Conservation (phyloP, 2,888 invertebrate genomes). For the Standfussiana lucernea region DNA sequence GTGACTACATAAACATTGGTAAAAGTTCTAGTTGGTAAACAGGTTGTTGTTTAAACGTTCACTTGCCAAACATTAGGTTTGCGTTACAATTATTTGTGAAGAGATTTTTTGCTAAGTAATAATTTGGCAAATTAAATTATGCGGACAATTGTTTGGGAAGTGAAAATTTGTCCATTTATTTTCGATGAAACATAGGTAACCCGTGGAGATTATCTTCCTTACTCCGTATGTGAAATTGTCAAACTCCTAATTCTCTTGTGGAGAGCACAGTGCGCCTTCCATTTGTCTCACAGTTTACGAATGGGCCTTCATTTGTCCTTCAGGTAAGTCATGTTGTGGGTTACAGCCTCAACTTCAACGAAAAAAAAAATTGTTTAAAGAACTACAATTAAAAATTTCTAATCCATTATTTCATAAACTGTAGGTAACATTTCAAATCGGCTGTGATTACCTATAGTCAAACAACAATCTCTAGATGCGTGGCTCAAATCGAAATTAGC, state of each 20-base stretch:
- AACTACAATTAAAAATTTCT: not conserved
- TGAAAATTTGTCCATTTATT: no score
- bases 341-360: not conserved
- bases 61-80: no score
- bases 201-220: no score
- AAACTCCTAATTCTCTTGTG: constrained; percentile 27
- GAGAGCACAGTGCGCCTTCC: constrained; percentile 21
- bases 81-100: no score
- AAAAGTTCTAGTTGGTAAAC: no score
- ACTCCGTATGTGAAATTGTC: not conserved
- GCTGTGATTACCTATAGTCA: not conserved
- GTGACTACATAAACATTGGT: no score
- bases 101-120: no score
- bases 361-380: not conserved
- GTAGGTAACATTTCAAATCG: not conserved
- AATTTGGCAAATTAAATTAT: no score
- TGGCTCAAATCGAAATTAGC: not conserved
- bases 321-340: constrained; percentile 19
- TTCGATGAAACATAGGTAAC: no score
- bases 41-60: no score
- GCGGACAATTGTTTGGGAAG: no score
- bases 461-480: not conserved
- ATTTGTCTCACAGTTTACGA: constrained; percentile 27
- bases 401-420: not conserved
- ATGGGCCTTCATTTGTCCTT: constrained; percentile 36